Conservation (phyloP, 2,113 vertebrate species). For the Gadus chalcogrammus region DNA sequence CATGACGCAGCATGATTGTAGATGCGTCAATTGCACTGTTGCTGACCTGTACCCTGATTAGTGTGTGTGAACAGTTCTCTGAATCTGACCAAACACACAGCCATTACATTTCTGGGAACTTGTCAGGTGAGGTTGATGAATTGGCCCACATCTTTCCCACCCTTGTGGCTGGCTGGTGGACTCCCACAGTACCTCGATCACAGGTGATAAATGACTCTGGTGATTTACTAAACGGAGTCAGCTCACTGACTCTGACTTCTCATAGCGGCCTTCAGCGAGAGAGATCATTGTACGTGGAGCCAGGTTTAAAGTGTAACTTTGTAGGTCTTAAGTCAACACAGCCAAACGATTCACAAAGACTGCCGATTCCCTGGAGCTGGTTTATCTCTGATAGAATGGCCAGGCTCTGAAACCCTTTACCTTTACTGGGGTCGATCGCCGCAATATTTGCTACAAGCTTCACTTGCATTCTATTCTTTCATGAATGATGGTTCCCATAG, state of each 20-base stretch:
- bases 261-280: background rate
- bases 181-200: slow-evolving; percentile 28
- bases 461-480: no score
- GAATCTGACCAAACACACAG: no score
- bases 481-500: no score
- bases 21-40: no score
- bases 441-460: no score
- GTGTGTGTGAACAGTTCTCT: no score
- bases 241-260: background rate
- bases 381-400: no score
- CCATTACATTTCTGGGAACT: slow-evolving; percentile 28
- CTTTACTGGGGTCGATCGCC: no score
- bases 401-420: no score
- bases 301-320: background rate
- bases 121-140: slow-evolving; percentile 51
- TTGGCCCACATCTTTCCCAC: slow-evolving; percentile 41
- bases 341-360: background rate
- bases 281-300: background rate
- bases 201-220: slow-evolving; percentile 30
- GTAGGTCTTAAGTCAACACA: background rate
- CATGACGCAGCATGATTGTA: no score
- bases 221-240: slow-evolving; percentile 12
- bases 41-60: no score
- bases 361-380: background rate
- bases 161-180: background rate